Evolutionary conservation across 2,888 invertebrate species (phyloP), one percentile per base, ranked within the genome.

Genomic region (Nomada ferruginata): DNA sequence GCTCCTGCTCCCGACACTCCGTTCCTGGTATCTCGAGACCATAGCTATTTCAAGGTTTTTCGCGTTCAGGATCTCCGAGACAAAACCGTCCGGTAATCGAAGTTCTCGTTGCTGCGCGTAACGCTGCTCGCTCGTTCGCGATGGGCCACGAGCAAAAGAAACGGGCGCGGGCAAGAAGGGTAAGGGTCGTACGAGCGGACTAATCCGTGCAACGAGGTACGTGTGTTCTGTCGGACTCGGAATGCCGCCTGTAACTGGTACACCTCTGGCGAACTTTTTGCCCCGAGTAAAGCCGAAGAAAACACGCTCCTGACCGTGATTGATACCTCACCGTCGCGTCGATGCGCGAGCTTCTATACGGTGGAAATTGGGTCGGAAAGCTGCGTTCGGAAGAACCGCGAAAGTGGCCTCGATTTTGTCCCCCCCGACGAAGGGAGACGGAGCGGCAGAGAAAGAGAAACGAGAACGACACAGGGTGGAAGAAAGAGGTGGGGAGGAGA

Each of bases 401-500:
- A 47, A 42, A 77, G 65, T 60, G 59, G 53, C 44, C 23, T 18
- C 2, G 52, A 61, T 26, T 47, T 50, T 44, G 18, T 23, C 59
- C 47, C 44, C 20, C 13, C n/a, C 61, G 15, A 23, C 9, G 72
- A 53, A 23, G 60, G 61, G 36, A 57, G 29, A 80, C 29, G 26
- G 71, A 44, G 66, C 7, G 52, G 42, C 36, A 26, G 65, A 52
- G 60, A 44, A 36, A 70, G 72, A 68, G 72, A 63, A 55, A 57
- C 23, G 69, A 42, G 66, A 63, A 77, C 77, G 66, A 63, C 63
- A 70, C 59, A 55, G 77, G 55, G 57, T 7, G 70, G 60, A 66
- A 75, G 44, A 76, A 68, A 29, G 59, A 65, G 72, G 61, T 65
- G 55, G 84, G 84, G 79, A 74, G 78, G 57, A 71, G 66, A 61